phyloP scores from a whole-genome alignment of 1,140 invertebrate species.

The Psix sp. region DNA sequence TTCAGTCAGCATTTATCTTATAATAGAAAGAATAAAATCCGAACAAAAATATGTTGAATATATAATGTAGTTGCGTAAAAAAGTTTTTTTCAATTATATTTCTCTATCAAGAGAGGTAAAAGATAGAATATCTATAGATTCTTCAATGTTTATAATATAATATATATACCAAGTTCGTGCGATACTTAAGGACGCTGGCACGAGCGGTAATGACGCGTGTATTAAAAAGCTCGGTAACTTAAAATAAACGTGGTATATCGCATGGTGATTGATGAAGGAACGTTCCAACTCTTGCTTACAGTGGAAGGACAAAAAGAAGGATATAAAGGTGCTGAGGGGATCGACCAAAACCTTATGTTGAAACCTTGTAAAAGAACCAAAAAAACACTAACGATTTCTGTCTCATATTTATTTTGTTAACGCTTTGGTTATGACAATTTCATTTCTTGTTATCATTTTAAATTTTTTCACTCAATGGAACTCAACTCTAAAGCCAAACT shows the following conservation, averaged over 20 bases:
- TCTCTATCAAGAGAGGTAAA: too few species aligned
- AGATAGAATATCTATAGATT: slow-evolving; percentile 48
- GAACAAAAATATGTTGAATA: too few species aligned
- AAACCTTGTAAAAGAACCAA: slow-evolving; percentile 50
- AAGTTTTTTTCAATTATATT: too few species aligned
- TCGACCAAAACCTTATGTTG: slow-evolving; percentile 39
- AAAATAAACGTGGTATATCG: slow-evolving; percentile 70
- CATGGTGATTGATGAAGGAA: slow-evolving; percentile 70
- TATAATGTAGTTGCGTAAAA: too few species aligned
- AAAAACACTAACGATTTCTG: slow-evolving; percentile 68
- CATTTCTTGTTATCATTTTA: too few species aligned
- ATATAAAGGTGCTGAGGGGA: slow-evolving; percentile 49
- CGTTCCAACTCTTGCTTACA: slow-evolving; percentile 53
- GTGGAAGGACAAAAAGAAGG: slow-evolving; percentile 53
- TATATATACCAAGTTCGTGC: slow-evolving; percentile 31
- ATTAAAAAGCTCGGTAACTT: slow-evolving; percentile 71
- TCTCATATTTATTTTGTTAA: slow-evolving; percentile 57
- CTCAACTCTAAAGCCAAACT: too few species aligned
- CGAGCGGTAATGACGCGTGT: slow-evolving; percentile 71
- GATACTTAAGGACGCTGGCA: slow-evolving; percentile 45
- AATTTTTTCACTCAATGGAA: too few species aligned
- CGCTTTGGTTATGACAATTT: slow-evolving; percentile 32
- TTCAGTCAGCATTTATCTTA: too few species aligned
- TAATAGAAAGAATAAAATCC: too few species aligned
- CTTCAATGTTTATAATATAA: too few species aligned